Conservation (phyloP, 1,140 invertebrate species). For the Caenorhabditis brenneri region DNA sequence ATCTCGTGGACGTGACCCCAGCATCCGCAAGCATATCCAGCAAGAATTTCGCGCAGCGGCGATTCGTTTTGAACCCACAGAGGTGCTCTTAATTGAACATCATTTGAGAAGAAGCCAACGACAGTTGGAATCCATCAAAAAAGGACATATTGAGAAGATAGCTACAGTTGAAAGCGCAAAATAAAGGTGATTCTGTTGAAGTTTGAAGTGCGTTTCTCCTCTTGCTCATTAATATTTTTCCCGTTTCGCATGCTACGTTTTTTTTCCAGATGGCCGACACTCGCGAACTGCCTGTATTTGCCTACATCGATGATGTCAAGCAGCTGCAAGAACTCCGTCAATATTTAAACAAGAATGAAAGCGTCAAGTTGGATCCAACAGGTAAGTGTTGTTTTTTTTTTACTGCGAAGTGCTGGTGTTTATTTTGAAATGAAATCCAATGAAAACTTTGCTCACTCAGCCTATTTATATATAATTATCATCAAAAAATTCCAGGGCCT, state of each 20-base stretch:
- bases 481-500: background rate
- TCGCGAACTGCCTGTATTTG: slow-evolving; percentile 45
- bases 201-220: slow-evolving; percentile 27
- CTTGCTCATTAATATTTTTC: background rate
- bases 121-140: background rate
- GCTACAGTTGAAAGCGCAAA: background rate
- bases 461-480: too few relatives aligned
- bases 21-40: slow-evolving; percentile 6
- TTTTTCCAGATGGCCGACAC: slow-evolving; percentile 44
- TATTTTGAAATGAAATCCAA: too few relatives aligned
- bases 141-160: slow-evolving; percentile 31
- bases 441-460: too few relatives aligned
- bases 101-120: slow-evolving; percentile 28
- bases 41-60: slow-evolving; percentile 15
- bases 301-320: slow-evolving; percentile 37
- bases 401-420: background rate
- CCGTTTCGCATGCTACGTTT: background rate
- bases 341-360: slow-evolving; percentile 34
- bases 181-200: slow-evolving; percentile 37
- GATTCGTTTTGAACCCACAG: background rate
- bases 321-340: slow-evolving; percentile 45
- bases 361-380: slow-evolving; percentile 21
- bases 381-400: background rate
- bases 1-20: slow-evolving; percentile 13
- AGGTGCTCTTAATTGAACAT: slow-evolving; percentile 10